Percentiles rank a stretch among this genome's conserved stretches.
These are phyloP conservation scores for Psylliodes chrysocephalus DNA, from an alignment of 2,888 invertebrate species.

Conservation along the genomic window DNA sequence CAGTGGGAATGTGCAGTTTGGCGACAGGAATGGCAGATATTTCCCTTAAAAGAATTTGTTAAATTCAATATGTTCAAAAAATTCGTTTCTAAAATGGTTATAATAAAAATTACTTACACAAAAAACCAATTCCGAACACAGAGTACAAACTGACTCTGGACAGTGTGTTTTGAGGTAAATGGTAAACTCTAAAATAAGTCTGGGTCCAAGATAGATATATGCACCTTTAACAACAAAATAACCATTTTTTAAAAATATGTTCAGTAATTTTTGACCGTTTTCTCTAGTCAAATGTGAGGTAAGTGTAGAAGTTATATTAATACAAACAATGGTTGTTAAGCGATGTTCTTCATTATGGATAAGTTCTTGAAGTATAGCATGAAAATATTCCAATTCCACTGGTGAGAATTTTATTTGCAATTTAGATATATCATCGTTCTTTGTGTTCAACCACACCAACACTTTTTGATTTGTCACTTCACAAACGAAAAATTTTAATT, in stretches of 20 bases:
- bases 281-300: conserved; percentile 48
- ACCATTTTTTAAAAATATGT: conserved; percentile 52
- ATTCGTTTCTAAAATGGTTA: no score
- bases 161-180: conserved; percentile 53
- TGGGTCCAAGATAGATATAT: conserved; percentile 55
- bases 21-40: conserved; percentile 21
- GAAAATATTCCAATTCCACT: conserved; percentile 57
- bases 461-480: conserved; percentile 54
- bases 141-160: conserved; percentile 52
- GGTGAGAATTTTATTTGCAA: conserved; percentile 51
- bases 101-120: conserved; percentile 47
- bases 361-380: conserved; percentile 55
- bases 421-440: conserved; percentile 55
- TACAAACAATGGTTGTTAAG: conserved; percentile 50
- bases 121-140: conserved; percentile 58
- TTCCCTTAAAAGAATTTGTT: no score
- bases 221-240: conserved; percentile 53
- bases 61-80: no score
- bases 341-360: conserved; percentile 50
- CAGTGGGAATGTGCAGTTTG: conserved; percentile 29
- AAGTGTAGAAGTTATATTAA: conserved; percentile 55
- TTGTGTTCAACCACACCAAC: conserved; percentile 54
- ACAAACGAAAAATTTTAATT: conserved; percentile 52
- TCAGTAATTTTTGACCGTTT: conserved; percentile 52
- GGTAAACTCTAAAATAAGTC: conserved; percentile 56